Percentiles rank a stretch among this genome's conserved stretches.
These are phyloP conservation scores for Pterophyllum scalare DNA, from an alignment of 2,113 vertebrate genomes.

Conservation along the genomic window DNA sequence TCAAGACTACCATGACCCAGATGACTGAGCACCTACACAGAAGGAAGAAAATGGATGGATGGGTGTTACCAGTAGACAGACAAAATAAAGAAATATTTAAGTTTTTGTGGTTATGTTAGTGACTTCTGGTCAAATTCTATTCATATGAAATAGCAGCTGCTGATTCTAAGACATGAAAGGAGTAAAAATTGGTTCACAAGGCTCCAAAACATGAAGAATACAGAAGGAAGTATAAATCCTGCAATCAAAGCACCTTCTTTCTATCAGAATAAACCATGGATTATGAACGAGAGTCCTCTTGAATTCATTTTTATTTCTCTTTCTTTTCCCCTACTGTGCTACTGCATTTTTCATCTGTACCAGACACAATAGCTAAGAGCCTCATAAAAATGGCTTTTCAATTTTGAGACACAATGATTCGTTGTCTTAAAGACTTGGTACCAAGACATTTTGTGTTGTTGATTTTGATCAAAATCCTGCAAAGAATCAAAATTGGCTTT, in stretches of 20 bases:
- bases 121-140: neutral
- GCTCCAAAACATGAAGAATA: conserved; percentile 3
- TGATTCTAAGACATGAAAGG: neutral
- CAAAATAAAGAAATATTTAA: neutral
- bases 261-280: neutral
- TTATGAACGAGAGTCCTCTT: neutral
- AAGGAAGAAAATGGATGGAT: neutral
- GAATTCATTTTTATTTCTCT: conserved; percentile 1
- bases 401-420: conserved; percentile 12
- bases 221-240: conserved; percentile 1
- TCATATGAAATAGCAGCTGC: neutral
- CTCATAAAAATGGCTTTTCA: conserved; percentile 27
- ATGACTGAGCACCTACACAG: neutral
- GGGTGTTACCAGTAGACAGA: neutral
- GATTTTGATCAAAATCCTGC: neutral
- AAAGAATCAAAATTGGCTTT: conserved; percentile 12
- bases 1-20: neutral
- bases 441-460: conserved; percentile 4
- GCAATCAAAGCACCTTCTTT: neutral
- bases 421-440: conserved; percentile 6
- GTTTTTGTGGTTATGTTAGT: neutral
- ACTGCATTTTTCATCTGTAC: conserved; percentile 27
- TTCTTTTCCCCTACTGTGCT: neutral
- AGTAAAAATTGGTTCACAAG: neutral
- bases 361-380: conserved; percentile 18